A percentile compares a stretch with the other conserved stretches of the same genome.
phyloP scores from a whole-genome alignment of 2,113 vertebrate species.

The Rhynchopsitta pachyrhyncha region DNA sequence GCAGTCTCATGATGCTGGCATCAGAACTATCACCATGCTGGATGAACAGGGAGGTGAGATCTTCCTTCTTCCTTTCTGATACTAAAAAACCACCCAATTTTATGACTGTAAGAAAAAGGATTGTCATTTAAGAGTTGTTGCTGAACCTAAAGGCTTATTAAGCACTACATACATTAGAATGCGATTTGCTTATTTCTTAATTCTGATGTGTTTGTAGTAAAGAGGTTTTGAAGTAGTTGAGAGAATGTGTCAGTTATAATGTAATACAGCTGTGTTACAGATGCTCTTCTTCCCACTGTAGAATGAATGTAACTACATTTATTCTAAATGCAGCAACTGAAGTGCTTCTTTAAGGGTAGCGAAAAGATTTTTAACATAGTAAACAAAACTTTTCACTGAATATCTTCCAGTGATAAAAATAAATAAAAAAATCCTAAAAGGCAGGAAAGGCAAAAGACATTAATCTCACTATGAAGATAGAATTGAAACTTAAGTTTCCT shows the following conservation, averaged over 20 bases:
- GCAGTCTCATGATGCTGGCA: constrained; percentile 87
- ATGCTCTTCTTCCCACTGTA: not conserved
- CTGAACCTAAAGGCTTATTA: not conserved
- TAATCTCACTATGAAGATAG: not conserved
- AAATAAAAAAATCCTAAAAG: not conserved
- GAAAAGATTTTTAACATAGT: not conserved
- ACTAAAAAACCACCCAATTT: not conserved
- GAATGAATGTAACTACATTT: not conserved
- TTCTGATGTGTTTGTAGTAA: not conserved
- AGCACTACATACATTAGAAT: not conserved
- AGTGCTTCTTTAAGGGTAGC: not conserved
- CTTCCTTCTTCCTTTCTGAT: not conserved
- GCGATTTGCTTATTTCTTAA: not conserved
- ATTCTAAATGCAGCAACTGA: not conserved
- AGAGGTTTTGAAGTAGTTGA: not conserved
- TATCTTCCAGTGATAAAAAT: not conserved
- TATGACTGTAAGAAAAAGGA: not conserved
- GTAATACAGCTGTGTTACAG: not conserved
- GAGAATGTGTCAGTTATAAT: not conserved
- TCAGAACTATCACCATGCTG: constrained; percentile 90
- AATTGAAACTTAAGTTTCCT: not conserved
- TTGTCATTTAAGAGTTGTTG: not conserved
- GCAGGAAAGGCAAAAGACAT: not conserved
- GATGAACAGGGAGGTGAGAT: constrained; percentile 92
- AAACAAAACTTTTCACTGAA: not conserved